phyloP scores from a whole-genome alignment of 2,888 invertebrate genomes.

The Hydrotaea diabolus region DNA sequence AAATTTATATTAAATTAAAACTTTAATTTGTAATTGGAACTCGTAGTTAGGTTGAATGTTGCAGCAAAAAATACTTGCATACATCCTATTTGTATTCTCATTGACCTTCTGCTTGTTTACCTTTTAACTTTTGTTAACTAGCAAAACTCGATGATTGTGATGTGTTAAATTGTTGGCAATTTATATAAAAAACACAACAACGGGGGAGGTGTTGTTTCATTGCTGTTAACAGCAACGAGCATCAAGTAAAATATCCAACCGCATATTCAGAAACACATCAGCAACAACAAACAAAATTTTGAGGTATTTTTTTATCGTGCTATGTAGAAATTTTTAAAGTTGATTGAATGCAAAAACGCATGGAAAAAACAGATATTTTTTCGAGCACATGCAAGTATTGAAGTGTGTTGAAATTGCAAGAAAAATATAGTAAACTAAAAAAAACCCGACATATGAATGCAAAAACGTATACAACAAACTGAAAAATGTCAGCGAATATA shows the following conservation, averaged over 20 bases:
- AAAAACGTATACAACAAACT: background rate
- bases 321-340: slow-evolving; percentile 1
- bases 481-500: background rate
- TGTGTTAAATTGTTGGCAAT: slow-evolving; percentile 38
- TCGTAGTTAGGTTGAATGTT: background rate
- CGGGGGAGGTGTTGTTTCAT: background rate
- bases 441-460: background rate
- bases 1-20: background rate
- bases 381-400: background rate
- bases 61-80: background rate
- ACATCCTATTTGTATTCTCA: background rate
- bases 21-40: slow-evolving; percentile 1
- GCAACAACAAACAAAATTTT: background rate
- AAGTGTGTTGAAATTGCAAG: slow-evolving; percentile 20
- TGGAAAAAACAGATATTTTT: background rate
- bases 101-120: background rate
- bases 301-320: background rate
- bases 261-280: background rate
- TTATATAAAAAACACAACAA: slow-evolving; percentile 15
- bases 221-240: background rate
- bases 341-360: slow-evolving; percentile 20
- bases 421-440: background rate
- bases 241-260: background rate
- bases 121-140: slow-evolving; percentile 15
- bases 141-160: slow-evolving; percentile 29